Evolutionary conservation across 2,888 invertebrate species (phyloP), one percentile per base, ranked within the genome.

Genomic region (Cataglyphis rosenhaueri): DNA sequence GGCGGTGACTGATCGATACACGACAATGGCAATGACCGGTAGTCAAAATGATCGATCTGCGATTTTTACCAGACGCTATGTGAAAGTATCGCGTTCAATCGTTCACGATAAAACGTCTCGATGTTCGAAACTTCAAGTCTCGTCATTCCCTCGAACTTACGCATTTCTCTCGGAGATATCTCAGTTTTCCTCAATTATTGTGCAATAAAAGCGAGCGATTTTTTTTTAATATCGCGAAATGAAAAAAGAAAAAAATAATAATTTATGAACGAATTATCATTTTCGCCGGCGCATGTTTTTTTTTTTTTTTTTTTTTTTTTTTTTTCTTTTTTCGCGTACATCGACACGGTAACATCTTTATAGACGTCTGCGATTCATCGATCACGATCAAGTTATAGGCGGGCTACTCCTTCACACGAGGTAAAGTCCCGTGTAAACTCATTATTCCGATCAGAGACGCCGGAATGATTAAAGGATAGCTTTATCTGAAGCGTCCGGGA

Each of bases 401-500:
- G 52, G 38, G 21, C 62, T 71, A 79, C 81, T 84, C 70, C 81
- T 65, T 84, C 57, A 52, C 65, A 35, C 35, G 25, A 25, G 25
- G 68, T 86, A 85, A 89, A 85, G 41, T 78, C 70, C 85, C 83
- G 84, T 86, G 87, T 85, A 85, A 90, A 89, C 85, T 89, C 90
- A 90, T 89, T 89, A 90, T 35, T 62, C 52, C 12, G 25, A 32
- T 12, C 65, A 87, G 83, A 84, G 85, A 89, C 82, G 89, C 70
- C 81, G 86, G 84, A 83, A 85, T 86, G 90, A 87, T 89, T 90
- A 89, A 88, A 87, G 84, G 85, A 86, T 88, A 87, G 86, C 78
- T 90, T 90, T 86, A 87, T 76, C 38, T 62, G 79, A 41, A 66
- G 70, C 83, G 73, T 70, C 59, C 75, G 81, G 82, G 84, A 90